Evolutionary conservation across 2,797 vertebrate species (phyloP), one percentile per base, ranked within the genome.

Genomic region (Discoglossus pictus): DNA sequence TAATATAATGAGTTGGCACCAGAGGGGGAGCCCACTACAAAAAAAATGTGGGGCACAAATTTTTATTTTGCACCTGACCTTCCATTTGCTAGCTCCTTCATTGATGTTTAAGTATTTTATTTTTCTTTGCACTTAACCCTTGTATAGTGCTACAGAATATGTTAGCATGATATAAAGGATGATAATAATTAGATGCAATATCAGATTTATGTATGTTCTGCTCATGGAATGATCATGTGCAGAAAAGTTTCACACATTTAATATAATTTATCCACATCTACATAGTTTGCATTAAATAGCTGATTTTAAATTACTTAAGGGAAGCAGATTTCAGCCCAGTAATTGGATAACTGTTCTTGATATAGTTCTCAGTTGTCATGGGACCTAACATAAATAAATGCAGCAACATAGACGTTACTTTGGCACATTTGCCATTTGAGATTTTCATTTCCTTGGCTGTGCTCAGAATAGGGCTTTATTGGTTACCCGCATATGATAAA

Each of bases 281-380:
- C 25, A 16, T 50, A 61, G 48, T 69, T 36, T 69, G 38, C 15
- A 61, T 68, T 46, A 61, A 68, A 16, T 31, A 62, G 42, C 42
- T 35, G 51, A 55, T 62, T 70, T 27, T 63, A 63, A 70, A 62
- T 70, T 39, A 63, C 67, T 70, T 61, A 18, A 20, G 67, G 54
- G 67, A 70, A 50, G 21, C 23, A 50, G 3, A 27, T 50, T 47
- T 47, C 44, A 50, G 42, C 20, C n/a, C n/a, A 35, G 60, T 70
- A 63, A 70, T 70, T 63, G 36, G 59, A 70, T 70, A 58, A 56
- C 52, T 50, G 60, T 58, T 52, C 67, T 50, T 48, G 67, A 58
- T 70, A 50, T 24, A 35, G 50, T 7, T 50, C 24, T 27, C 23
- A 21, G 8, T 27, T 58, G 51, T 63, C 67, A 51, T 48, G 67